Evolutionary conservation across 2,113 vertebrate species (phyloP).

Genomic region (Tor tambroides): DNA sequence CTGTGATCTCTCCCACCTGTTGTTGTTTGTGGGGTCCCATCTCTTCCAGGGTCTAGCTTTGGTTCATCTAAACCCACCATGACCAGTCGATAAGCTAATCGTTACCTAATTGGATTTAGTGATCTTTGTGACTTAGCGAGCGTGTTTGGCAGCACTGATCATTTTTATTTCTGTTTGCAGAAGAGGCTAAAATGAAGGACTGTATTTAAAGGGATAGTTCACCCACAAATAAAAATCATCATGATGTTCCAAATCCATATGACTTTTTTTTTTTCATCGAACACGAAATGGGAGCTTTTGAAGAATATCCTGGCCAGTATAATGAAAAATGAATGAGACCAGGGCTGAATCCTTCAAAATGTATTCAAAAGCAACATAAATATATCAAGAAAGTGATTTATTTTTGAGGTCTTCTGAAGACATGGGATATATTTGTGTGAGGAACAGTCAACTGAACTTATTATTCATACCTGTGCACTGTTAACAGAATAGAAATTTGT

Average conservation of each 20-base stretch:
- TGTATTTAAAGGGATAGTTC: neutral
- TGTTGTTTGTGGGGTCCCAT: conserved; percentile 7
- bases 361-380: no score
- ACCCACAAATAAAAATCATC: neutral
- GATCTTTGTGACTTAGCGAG: conserved; percentile 41
- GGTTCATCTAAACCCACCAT: conserved; percentile 66
- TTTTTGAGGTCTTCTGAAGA: neutral
- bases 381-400: neutral
- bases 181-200: neutral
- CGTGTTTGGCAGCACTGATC: neutral
- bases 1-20: conserved; percentile 26
- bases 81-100: conserved; percentile 61
- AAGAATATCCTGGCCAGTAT: neutral
- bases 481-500: neutral
- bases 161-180: neutral
- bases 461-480: neutral
- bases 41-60: conserved; percentile 43
- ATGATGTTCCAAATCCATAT: neutral
- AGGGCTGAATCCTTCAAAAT: neutral
- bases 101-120: conserved; percentile 65
- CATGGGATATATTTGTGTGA: neutral
- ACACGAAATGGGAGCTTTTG: neutral
- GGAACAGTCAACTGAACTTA: neutral
- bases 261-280: neutral
- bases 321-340: neutral